These are phyloP conservation scores for Dipodomys ordii DNA, from an alignment of 2,113 vertebrate genomes.

Conservation along the genomic window DNA sequence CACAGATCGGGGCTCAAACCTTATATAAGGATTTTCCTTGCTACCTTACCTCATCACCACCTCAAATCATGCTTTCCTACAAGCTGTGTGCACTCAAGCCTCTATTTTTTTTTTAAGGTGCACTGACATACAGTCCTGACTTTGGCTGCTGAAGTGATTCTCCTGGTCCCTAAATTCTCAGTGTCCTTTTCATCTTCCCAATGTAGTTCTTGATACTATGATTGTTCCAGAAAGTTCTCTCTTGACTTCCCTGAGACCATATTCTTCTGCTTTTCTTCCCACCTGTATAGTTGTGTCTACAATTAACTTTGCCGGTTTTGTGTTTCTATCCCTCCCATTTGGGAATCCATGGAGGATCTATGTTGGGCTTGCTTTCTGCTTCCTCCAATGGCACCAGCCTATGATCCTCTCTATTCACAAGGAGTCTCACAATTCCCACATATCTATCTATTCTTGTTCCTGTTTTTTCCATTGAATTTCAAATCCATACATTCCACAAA, in stretches of 20 bases:
- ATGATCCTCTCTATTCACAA: background rate
- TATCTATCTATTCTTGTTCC: background rate
- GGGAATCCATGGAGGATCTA: background rate
- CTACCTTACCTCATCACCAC: background rate
- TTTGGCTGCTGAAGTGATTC: background rate
- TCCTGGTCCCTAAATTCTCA: background rate
- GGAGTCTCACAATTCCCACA: background rate
- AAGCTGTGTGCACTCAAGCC: background rate
- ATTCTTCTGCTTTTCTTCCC: background rate
- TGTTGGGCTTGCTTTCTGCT: background rate
- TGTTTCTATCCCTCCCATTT: background rate
- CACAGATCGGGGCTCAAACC: background rate
- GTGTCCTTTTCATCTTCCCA: background rate
- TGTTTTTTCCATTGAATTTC: background rate
- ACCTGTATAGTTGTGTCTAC: background rate
- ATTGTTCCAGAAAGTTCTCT: background rate
- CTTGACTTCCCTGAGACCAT: background rate
- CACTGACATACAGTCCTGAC: background rate
- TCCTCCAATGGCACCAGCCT: background rate
- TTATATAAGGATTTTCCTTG: slow-evolving; percentile 2
- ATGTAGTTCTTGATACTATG: no score
- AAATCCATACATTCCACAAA: background rate
- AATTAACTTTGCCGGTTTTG: background rate
- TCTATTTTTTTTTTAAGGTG: background rate
- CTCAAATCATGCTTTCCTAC: background rate